Evolutionary conservation across 2,113 vertebrate species (phyloP), one percentile per base, ranked within the genome.

Genomic region (Xenus cinereus): DNA sequence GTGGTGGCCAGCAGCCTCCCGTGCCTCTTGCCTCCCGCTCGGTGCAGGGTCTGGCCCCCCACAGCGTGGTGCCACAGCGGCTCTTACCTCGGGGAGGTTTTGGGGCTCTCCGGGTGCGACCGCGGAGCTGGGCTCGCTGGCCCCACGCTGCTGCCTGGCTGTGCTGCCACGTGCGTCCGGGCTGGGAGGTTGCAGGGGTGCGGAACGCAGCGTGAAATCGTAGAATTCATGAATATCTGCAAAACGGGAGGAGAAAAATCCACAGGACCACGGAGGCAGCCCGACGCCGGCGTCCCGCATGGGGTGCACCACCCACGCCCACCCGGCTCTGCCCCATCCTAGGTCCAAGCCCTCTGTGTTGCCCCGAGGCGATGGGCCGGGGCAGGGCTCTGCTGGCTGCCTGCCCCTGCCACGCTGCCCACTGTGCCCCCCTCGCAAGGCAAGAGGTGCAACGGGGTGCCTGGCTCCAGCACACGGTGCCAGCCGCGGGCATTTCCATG

Each of bases 211-310:
- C 0, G 84, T 97, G 80, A 97, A 89, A 26, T 95, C 89, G 0
- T 97, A 97, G 89, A 96, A 97, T n/a, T 97, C 95, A 14, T 97
- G 96, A 67, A 97, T 97, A 87, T 97, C 97, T 97, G 95, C 77
- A 95, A 95, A 96, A 96, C 57, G 95, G 81, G 10, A 13, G 0
- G 3, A 80, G 57, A 82, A 84, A 87, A 32, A 30, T 16, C 62
- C 62, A 75, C 81, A 78, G 91, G 32, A 63, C 22, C 0, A 1
- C 3, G 67, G 35, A 88, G 35, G 15, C 33, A 85, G 85, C 46
- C 30, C 1, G 7, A 35, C 13, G 46, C 22, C 10, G 64, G 57
- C 1, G 5, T 12, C 24, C 56, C 43, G 60, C 4, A 1, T n/a
- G 59, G 43, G 19, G 11, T 23, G 23, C 81, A 46, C 76, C 57